Evolutionary conservation across 2,888 invertebrate genomes (phyloP), one percentile per base, ranked within the genome.

Genomic region (Rhagonycha lutea): DNA sequence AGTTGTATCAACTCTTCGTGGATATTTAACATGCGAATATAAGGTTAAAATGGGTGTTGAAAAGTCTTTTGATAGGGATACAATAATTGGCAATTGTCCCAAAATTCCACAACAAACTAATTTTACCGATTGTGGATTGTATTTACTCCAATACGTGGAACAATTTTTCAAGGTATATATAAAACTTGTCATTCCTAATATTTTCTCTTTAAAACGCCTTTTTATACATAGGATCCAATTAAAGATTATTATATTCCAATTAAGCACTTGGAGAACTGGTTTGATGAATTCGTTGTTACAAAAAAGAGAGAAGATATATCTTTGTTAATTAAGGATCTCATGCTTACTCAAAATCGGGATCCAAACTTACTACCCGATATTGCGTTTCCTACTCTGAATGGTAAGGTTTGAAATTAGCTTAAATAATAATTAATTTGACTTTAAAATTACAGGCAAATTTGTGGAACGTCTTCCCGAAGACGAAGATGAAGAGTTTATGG

Each of bases 101-200:
- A 95, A 95, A 89, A 96, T 97, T 79, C 99, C 99, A n/a, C 98
- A 98, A 86, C 99, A 99, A 89, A 95, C 94, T 80, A 99, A 99
- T 89, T 97, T 94, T 86, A 96, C 95, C 61, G 99, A 99, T 87
- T 99, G 99, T 88, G 99, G 99, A 0, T 89, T 99, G 12, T 99
- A 95, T 88, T 90, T 99, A 76, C 89, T 99, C 72, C 98, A 99
- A 87, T 99, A 98, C 90, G 97, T 97, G 5, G 98, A 99, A 89
- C 95, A 95, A 77, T 98, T 99, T 89, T 98, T 98, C 87, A 92
- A 93, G 90, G 96, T n/a, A n/a, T n/a, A n/a, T 95, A 87, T 85
- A 26, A 3, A 71, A 62, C 11, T 23, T 62, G n/a, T 24, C 10
- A 24, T n/a, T 12, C 3, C 11, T 63, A 0, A 2, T 68, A 47